Percentiles rank a stretch among this genome's conserved stretches.
These are phyloP conservation scores for Orestias chungarensis DNA, from an alignment of 2,797 vertebrate genomes.

Conservation along the genomic window DNA sequence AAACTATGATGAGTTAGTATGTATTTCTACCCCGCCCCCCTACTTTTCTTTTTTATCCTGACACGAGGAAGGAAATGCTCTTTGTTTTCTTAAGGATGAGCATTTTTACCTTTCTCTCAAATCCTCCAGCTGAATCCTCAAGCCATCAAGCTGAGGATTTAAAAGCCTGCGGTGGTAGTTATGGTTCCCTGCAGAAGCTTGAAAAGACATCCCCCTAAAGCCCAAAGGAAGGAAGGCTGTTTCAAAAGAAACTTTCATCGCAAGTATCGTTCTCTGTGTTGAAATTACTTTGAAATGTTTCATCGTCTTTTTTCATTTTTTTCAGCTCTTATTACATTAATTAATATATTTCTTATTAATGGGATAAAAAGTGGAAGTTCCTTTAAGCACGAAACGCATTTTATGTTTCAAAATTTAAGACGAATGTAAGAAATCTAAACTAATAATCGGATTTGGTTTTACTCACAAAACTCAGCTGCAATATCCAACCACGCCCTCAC, in stretches of 20 bases:
- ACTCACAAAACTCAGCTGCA: slow-evolving; percentile 29
- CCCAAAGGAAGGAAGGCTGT: slow-evolving; percentile 84
- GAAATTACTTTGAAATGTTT: slow-evolving; percentile 80
- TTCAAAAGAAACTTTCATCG: slow-evolving; percentile 85
- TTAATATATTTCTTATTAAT: slow-evolving; percentile 25
- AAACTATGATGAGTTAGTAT: slow-evolving; percentile 88
- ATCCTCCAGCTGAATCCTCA: slow-evolving; percentile 87
- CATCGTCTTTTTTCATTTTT: slow-evolving; percentile 1
- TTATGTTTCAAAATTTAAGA: neutral
- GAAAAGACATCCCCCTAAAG: slow-evolving; percentile 78
- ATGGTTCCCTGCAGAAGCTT: slow-evolving; percentile 86
- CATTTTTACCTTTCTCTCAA: slow-evolving; percentile 89
- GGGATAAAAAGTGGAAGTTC: slow-evolving; percentile 56
- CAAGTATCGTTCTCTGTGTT: slow-evolving; percentile 80
- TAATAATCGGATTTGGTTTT: slow-evolving; percentile 5
- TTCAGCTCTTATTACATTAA: slow-evolving; percentile 21
- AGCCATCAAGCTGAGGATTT: slow-evolving; percentile 87
- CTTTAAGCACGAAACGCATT: neutral
- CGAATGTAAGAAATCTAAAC: neutral
- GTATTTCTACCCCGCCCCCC: slow-evolving; percentile 74
- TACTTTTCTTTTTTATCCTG: slow-evolving; percentile 78
- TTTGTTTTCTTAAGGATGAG: slow-evolving; percentile 95
- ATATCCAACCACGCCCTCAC: slow-evolving; percentile 57
- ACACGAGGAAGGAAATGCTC: slow-evolving; percentile 91
- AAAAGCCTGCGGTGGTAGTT: slow-evolving; percentile 85